A percentile compares a stretch with the other conserved stretches of the same genome.
Evolutionary conservation across 1,140 invertebrate genomes (phyloP).

Genomic region (Uloborus diversus): DNA sequence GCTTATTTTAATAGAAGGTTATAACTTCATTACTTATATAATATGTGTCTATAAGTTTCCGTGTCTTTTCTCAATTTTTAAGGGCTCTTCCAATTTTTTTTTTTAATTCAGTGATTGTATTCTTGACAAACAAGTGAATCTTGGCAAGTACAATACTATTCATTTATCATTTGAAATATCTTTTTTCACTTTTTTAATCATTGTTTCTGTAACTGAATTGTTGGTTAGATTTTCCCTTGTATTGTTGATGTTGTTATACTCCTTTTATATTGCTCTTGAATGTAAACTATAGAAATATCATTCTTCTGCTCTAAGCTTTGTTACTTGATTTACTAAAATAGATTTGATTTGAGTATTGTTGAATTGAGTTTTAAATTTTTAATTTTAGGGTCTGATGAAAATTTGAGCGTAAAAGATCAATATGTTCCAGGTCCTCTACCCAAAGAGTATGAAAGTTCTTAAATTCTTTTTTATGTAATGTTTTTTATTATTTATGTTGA

Average conservation of each 20-base stretch:
- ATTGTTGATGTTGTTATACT: neutral
- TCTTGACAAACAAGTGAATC: too few relatives aligned
- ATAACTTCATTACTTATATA: too few relatives aligned
- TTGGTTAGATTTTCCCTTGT: too few relatives aligned
- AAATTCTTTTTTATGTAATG: neutral
- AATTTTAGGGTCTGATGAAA: constrained; percentile 11
- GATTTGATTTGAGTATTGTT: neutral
- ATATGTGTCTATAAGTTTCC: too few relatives aligned
- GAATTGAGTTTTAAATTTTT: neutral
- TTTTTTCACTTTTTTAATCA: too few relatives aligned
- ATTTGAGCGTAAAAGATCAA: constrained; percentile 1
- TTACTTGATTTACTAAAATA: neutral
- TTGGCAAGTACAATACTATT: too few relatives aligned
- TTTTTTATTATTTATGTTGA: neutral
- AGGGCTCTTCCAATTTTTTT: too few relatives aligned
- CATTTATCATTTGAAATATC: too few relatives aligned
- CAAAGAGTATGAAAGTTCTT: constrained; percentile 12
- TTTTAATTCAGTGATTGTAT: too few relatives aligned
- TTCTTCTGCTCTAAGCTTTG: neutral
- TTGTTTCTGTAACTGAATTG: too few relatives aligned
- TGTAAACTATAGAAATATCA: neutral
- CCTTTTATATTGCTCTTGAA: neutral
- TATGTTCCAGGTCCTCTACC: constrained; percentile 32
- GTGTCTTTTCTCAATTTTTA: too few relatives aligned
- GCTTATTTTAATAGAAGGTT: too few relatives aligned